Evolutionary conservation across 2,888 invertebrate species (phyloP).

Genomic region (Cryptus viduatorius): DNA sequence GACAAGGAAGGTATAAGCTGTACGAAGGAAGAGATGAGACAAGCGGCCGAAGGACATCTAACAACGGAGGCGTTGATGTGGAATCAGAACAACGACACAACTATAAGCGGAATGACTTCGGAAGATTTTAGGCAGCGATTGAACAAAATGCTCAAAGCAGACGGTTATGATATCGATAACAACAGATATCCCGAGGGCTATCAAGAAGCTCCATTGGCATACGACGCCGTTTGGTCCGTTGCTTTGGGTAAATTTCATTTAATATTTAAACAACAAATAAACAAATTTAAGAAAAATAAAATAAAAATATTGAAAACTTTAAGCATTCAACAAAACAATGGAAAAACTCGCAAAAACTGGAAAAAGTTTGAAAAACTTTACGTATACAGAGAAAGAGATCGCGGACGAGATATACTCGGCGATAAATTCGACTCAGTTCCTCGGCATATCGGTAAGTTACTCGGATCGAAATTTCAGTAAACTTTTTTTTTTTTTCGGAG

Average conservation of each 20-base stretch:
- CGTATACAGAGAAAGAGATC: slow-evolving; percentile 97
- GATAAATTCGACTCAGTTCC: slow-evolving; percentile 99
- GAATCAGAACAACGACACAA: slow-evolving; percentile 97
- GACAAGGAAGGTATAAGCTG: slow-evolving; percentile 96
- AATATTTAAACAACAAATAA: slow-evolving; percentile 30
- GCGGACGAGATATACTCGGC: slow-evolving; percentile 98
- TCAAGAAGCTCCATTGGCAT: slow-evolving; percentile 99
- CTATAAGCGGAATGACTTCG: slow-evolving; percentile 98
- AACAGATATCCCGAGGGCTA: slow-evolving; percentile 96
- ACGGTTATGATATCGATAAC: slow-evolving; percentile 94
- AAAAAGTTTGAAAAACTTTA: slow-evolving; percentile 96
- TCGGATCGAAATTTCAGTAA: background rate
- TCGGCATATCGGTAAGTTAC: slow-evolving; percentile 97
- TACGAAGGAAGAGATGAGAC: slow-evolving; percentile 96
- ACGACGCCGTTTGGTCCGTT: slow-evolving; percentile 99
- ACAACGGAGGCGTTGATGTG: slow-evolving; percentile 99
- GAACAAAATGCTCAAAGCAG: slow-evolving; percentile 92
- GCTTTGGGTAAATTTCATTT: slow-evolving; percentile 90
- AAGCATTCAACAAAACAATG: slow-evolving; percentile 99
- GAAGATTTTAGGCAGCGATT: slow-evolving; percentile 95
- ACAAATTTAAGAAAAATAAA: background rate
- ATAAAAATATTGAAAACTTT: slow-evolving; percentile 72
- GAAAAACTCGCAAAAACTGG: slow-evolving; percentile 92
- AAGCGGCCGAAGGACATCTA: slow-evolving; percentile 98
- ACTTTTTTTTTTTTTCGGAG: background rate